Evolutionary conservation across 2,888 invertebrate genomes (phyloP), one percentile per base, ranked within the genome.

Genomic region (Heliconius ethilla): DNA sequence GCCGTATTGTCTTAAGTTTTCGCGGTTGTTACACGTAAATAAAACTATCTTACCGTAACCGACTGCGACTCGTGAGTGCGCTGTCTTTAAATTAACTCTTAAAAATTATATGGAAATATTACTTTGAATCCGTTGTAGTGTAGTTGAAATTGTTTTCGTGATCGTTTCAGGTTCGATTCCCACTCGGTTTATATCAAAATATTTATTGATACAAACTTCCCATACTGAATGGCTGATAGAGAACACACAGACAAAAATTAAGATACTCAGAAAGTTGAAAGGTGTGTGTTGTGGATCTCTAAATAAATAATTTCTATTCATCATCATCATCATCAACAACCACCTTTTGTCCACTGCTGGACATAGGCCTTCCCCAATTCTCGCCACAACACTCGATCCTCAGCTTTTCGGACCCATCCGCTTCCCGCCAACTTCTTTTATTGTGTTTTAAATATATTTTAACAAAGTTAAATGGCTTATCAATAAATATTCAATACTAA

Each of bases 1-100:
- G 77, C 75, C 76, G 81, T 73, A 82, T 82, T 82, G 82, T 82
- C 81, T 82, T 79, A 82, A 81, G 81, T 79, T 82, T 80, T 81
- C 78, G 82, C 81, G 79, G 80, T 78, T 79, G 81, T 82, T 82
- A 82, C 81, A 81, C 80, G 77, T 79, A 78, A 78, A 82, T 81
- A 78, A 81, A 81, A 80, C 79, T 80, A 81, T 81, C 79, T 79
- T 80, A 79, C 59, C 73, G 77, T 37, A 77, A 72, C 55, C 59
- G 25, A 37, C 51, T 51, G 15, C 15, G 73, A 73, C 45, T 75
- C 59, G 59, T 62, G 63, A 59, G 67, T 65, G 27, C 55, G 33
- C 72, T 72, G 72, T 72, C 72, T 72, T 72, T 72, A 33, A 55
- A 72, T 72, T 59, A 33, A 27, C 51, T 51, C 51, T 67, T 40